phyloP scores from a whole-genome alignment of 2,888 invertebrate genomes.

The Drosophila acutilabella region DNA sequence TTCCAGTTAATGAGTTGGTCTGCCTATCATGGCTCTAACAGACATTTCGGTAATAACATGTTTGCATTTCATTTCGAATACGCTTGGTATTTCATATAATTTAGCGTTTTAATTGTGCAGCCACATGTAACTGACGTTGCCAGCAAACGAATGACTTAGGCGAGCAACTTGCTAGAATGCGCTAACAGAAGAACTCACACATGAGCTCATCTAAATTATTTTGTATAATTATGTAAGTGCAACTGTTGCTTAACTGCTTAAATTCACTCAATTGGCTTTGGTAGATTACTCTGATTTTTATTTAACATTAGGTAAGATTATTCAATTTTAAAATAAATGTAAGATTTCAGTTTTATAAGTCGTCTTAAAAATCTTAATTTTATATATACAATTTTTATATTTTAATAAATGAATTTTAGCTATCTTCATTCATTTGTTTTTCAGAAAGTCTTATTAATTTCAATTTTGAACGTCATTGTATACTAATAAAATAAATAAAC shows the following conservation, averaged over 20 bases:
- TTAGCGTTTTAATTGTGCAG: constrained; percentile 61
- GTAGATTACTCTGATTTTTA: too few species aligned
- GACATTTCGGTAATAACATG: constrained; percentile 73
- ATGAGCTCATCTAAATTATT: constrained; percentile 9
- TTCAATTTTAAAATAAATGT: too few species aligned
- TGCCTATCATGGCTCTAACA: constrained; percentile 38
- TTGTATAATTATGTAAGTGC: constrained; percentile 33
- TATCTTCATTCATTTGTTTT: too few species aligned
- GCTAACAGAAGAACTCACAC: constrained; percentile 10
- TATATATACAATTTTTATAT: too few species aligned
- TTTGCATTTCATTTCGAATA: constrained; percentile 66
- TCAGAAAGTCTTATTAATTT: too few species aligned
- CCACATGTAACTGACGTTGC: constrained; percentile 56
- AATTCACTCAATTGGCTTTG: too few species aligned
- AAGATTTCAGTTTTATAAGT: too few species aligned
- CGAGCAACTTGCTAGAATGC: constrained; percentile 56
- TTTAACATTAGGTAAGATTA: too few species aligned
- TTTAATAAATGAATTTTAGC: too few species aligned
- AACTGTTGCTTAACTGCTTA: neutral
- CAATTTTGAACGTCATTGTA: too few species aligned
- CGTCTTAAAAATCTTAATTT: too few species aligned
- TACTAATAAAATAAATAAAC: too few species aligned
- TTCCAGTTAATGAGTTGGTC: constrained; percentile 52
- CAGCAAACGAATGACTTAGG: constrained; percentile 50
- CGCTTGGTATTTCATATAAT: constrained; percentile 48